Evolutionary conservation across 1,140 invertebrate species (phyloP), one percentile per base, ranked within the genome.

Genomic region (Drosophila bipectinata): DNA sequence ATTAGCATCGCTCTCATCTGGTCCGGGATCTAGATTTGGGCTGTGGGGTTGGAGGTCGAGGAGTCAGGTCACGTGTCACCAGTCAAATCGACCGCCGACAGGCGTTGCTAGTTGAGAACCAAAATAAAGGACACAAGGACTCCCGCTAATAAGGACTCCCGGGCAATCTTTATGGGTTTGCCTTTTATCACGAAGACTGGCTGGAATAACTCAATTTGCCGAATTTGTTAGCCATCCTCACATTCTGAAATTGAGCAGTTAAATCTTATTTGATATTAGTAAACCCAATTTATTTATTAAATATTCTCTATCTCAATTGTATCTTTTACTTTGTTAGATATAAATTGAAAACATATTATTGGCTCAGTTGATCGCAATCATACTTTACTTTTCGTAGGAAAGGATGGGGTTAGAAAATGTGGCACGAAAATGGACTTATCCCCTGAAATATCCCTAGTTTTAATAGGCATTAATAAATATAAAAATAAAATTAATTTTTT

Each of bases 21-120:
- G 32, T n/a, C 14, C 54, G 21, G 73, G n/a, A 58, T 18, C 47
- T 14, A 34, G 12, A 7, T 34, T 8, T 18, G n/a, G 32, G 12
- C 37, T 18, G n/a, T 24, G 57, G 57, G 56, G 41, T 34, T 14
- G 39, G 26, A 39, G 52, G 51, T n/a, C 18, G 62, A 44, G 28
- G 66, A 54, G 41, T 59, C 53, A 41, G 58, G 58, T 53, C 79
- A 83, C 79, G 79, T 83, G 79, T 62, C 74, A 53, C 7, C 69
- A 77, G 78, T 74, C 77, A 80, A 80, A 77, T 73, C 77, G 61
- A 48, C 59, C 56, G 61, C 49, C 61, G 60, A 30, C 79, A 64
- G 41, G 41, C 41, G 41, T 14, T 18, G 41, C 41, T 15, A 15
- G 41, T 44, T 1, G 41, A 18, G 41, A 37, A 37, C 14, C 41